Conservation (phyloP, 2,888 invertebrate genomes). For the Mesorhabditis belari region DNA sequence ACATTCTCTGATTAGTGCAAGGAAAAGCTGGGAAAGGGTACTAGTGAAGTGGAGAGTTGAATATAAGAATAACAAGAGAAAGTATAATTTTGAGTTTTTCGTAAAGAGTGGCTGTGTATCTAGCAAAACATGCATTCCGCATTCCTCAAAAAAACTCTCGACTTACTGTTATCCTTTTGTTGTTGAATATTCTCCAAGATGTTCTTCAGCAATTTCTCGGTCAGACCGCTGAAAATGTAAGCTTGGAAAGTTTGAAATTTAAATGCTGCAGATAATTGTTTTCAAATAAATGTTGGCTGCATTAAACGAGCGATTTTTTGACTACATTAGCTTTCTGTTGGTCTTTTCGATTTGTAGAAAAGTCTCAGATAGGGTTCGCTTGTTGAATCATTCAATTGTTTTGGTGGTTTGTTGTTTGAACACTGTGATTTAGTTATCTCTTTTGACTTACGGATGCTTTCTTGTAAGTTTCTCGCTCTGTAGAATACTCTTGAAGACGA, state of each 20-base stretch:
- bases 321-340: no score
- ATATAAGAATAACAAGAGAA: neutral
- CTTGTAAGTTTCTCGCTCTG: slow-evolving; percentile 27
- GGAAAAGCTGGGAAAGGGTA: no score
- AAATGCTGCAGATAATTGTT: neutral
- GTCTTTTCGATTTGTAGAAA: no score
- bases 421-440: no score
- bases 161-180: slow-evolving; percentile 46
- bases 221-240: slow-evolving; percentile 26
- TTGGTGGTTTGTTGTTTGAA: no score
- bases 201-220: slow-evolving; percentile 32
- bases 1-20: no score
- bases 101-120: neutral
- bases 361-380: no score
- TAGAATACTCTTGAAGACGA: slow-evolving; percentile 42
- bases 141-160: neutral
- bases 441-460: slow-evolving; percentile 32
- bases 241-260: neutral
- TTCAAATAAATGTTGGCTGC: no score
- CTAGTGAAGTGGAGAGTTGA: no score
- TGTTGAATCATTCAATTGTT: neutral
- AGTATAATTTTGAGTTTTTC: neutral
- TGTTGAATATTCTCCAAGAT: slow-evolving; percentile 38
- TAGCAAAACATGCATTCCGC: neutral
- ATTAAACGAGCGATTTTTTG: no score